These are phyloP conservation scores for Amphimallon solstitiale DNA, from an alignment of 2,888 invertebrate species.

Conservation along the genomic window DNA sequence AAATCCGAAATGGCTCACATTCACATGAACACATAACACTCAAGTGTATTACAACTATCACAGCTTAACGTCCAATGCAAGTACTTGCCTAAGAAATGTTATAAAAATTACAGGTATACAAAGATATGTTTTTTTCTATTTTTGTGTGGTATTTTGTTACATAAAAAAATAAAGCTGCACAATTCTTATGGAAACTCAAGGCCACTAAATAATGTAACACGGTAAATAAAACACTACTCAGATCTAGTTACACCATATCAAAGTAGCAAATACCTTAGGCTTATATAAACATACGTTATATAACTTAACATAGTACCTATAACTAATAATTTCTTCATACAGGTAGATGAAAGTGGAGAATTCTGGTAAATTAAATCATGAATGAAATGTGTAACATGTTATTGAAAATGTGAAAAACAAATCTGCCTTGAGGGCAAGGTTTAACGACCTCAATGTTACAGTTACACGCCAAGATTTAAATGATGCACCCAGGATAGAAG, in stretches of 20 bases:
- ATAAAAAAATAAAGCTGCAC: constrained; percentile 9
- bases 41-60: background rate
- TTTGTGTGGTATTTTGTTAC: constrained; percentile 13
- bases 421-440: constrained; percentile 14
- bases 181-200: constrained; percentile 6
- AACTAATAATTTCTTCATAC: too few relatives aligned
- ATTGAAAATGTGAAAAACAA: constrained; percentile 17
- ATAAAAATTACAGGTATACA: constrained; percentile 1
- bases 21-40: constrained; percentile 19
- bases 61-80: constrained; percentile 5
- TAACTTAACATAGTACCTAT: too few relatives aligned
- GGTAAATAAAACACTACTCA: background rate
- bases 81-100: constrained; percentile 25
- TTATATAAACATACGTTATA: too few relatives aligned
- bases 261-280: too few relatives aligned
- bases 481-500: constrained; percentile 18
- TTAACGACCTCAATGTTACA: constrained; percentile 27
- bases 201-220: constrained; percentile 1
- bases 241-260: background rate
- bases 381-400: background rate
- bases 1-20: background rate
- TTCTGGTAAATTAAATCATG: too few relatives aligned
- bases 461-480: constrained; percentile 15
- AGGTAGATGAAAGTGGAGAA: too few relatives aligned
- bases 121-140: constrained; percentile 4